Conservation (phyloP, 2,797 vertebrate genomes). For the Leptodactylus fallax region DNA sequence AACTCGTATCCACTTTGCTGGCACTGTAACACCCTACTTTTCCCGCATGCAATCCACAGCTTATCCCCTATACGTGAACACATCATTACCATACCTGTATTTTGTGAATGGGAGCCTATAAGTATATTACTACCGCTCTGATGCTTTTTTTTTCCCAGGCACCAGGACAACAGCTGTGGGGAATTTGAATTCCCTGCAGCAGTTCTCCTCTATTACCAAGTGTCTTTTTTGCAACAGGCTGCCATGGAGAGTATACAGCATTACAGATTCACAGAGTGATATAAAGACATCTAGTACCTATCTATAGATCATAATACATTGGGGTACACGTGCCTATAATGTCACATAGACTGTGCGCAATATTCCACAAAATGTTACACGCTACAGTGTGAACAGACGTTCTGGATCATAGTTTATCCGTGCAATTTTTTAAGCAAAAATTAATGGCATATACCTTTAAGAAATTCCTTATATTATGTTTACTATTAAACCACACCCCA, state of each 20-base stretch:
- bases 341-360: too few species aligned
- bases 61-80: too few species aligned
- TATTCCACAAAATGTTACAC: too few species aligned
- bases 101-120: too few species aligned
- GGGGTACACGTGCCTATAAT: neutral
- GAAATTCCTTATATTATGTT: neutral
- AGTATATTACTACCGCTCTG: neutral
- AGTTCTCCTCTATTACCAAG: neutral
- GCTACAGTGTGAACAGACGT: too few species aligned
- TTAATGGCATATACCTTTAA: neutral
- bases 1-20: too few species aligned
- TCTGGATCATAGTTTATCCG: too few species aligned
- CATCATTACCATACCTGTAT: too few species aligned
- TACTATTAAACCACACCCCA: neutral
- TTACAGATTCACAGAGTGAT: too few species aligned
- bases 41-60: too few species aligned
- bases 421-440: neutral
- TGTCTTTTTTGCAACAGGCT: constrained; percentile 11
- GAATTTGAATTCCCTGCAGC: neutral
- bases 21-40: too few species aligned
- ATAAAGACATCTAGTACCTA: too few species aligned
- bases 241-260: neutral
- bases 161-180: neutral
- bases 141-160: neutral
- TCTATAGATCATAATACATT: neutral